A percentile compares a stretch with the other conserved stretches of the same genome.
Evolutionary conservation across 2,113 vertebrate species (phyloP).

Genomic region (Meriones unguiculatus): DNA sequence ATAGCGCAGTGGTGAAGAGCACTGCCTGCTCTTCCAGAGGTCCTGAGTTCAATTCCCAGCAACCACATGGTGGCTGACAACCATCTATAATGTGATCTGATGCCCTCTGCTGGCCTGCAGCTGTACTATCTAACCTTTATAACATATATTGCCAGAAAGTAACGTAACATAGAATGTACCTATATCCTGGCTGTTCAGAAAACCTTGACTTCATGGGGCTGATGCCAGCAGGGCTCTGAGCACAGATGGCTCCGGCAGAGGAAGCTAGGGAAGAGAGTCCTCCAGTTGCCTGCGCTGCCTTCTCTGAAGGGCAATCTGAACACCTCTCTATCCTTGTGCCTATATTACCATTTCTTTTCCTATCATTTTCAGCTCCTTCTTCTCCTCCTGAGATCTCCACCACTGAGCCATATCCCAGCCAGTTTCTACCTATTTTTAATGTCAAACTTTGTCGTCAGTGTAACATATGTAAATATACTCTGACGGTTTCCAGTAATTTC

Average conservation of each 20-base stretch:
- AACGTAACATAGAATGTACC: background rate
- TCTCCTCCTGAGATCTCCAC: background rate
- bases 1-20: too few relatives aligned
- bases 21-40: too few relatives aligned
- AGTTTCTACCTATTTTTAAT: background rate
- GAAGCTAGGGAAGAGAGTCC: background rate
- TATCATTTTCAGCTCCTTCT: background rate
- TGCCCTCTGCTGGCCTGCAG: too few relatives aligned
- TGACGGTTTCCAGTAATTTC: background rate
- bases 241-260: background rate
- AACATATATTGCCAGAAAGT: conserved; percentile 29
- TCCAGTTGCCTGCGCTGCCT: background rate
- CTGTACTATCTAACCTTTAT: background rate
- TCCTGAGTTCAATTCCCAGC: too few relatives aligned
- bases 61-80: too few relatives aligned
- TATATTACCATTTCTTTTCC: background rate
- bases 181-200: conserved; percentile 34
- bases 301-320: background rate
- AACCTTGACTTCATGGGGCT: background rate
- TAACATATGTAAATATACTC: background rate
- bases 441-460: background rate
- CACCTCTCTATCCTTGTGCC: background rate
- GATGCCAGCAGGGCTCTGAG: background rate
- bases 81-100: too few relatives aligned
- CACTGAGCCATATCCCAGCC: background rate